Evolutionary conservation across 2,797 vertebrate species (phyloP).

Genomic region (Neosilurus hyrtlii): DNA sequence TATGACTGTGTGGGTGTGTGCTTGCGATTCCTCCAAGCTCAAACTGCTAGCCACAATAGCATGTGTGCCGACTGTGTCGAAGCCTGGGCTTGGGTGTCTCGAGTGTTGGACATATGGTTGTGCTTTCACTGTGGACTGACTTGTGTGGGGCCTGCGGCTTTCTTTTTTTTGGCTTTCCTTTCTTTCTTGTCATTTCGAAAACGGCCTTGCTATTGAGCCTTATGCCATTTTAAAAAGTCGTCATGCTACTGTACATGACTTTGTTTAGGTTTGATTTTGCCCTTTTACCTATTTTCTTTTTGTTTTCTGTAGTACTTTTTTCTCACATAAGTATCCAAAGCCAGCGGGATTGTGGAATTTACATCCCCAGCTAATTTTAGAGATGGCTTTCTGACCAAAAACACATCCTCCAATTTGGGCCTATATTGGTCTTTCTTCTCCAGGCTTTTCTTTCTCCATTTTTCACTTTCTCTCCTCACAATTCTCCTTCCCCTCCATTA

Average conservation of each 20-base stretch:
- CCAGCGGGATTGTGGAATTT: slow-evolving; percentile 73
- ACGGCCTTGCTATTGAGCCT: slow-evolving; percentile 66
- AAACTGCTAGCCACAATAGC: slow-evolving; percentile 71
- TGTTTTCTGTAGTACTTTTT: slow-evolving; percentile 63
- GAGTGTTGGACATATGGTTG: slow-evolving; percentile 53
- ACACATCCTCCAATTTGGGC: slow-evolving; percentile 79
- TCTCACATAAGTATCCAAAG: slow-evolving; percentile 64
- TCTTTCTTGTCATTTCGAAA: slow-evolving; percentile 65
- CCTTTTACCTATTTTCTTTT: slow-evolving; percentile 48
- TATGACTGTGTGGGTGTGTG: slow-evolving; percentile 21
- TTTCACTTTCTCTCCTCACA: slow-evolving; percentile 39
- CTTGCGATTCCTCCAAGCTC: slow-evolving; percentile 56
- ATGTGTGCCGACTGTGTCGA: slow-evolving; percentile 73
- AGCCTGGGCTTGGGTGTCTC: slow-evolving; percentile 65
- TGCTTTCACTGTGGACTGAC: slow-evolving; percentile 62
- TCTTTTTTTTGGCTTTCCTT: slow-evolving; percentile 62
- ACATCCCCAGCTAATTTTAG: slow-evolving; percentile 79
- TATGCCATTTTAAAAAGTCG: slow-evolving; percentile 60
- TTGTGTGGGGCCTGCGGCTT: slow-evolving; percentile 66
- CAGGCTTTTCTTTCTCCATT: slow-evolving; percentile 44
- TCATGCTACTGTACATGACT: slow-evolving; percentile 58
- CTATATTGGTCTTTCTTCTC: slow-evolving; percentile 74
- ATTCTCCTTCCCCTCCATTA: background rate
- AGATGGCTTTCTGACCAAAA: slow-evolving; percentile 79
- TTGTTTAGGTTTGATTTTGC: slow-evolving; percentile 32